Conservation (phyloP, 2,113 vertebrate species). For the Anhinga anhinga region DNA sequence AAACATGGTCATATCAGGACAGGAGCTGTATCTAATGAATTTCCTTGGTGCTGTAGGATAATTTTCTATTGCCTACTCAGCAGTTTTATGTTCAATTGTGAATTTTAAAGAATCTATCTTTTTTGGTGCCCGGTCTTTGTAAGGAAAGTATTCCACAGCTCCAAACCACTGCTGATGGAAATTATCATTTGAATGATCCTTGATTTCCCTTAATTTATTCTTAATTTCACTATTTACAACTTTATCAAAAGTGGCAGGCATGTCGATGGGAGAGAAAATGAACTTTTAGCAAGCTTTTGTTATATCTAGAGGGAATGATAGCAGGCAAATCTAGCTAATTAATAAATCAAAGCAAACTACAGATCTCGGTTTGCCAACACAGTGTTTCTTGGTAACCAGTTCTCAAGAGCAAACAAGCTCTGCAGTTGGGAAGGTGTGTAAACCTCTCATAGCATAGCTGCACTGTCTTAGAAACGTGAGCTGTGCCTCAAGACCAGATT, state of each 20-base stretch:
- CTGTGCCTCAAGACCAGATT: background rate
- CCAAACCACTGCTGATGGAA: background rate
- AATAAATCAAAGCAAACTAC: background rate
- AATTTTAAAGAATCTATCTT: background rate
- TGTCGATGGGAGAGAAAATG: background rate
- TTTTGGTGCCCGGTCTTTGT: background rate
- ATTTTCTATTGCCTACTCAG: background rate
- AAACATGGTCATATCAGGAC: background rate
- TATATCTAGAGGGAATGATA: background rate
- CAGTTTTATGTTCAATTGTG: background rate
- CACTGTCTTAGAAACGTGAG: background rate
- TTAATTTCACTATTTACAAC: background rate
- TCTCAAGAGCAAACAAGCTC: background rate
- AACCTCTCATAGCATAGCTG: background rate
- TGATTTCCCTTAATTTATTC: background rate
- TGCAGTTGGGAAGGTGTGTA: background rate
- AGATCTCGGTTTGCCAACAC: background rate
- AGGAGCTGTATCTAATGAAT: background rate
- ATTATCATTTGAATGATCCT: background rate
- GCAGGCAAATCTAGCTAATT: background rate
- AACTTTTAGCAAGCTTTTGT: background rate
- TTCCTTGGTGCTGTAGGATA: background rate
- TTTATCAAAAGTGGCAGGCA: background rate
- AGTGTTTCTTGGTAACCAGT: background rate
- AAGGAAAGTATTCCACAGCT: background rate